phyloP scores from a whole-genome alignment of 2,797 vertebrate genomes.

The Dendrocincla fuliginosa region DNA sequence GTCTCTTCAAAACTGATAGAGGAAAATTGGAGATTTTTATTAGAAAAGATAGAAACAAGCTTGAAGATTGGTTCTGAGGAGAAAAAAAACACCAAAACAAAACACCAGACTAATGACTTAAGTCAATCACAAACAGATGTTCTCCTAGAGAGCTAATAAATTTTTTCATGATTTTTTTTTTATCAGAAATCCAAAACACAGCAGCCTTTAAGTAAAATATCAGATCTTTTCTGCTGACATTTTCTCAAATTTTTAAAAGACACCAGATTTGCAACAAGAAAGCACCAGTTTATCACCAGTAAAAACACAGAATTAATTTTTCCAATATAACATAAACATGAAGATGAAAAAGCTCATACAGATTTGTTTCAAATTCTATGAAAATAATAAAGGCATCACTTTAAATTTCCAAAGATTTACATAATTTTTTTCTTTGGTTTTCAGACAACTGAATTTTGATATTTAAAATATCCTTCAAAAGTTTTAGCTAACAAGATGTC shows the following conservation, averaged over 20 bases:
- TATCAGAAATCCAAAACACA: constrained; percentile 33
- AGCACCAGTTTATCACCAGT: neutral
- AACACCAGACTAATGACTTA: constrained; percentile 49
- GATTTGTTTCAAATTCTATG: neutral
- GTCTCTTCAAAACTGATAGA: neutral
- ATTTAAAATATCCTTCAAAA: neutral
- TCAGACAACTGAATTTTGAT: neutral
- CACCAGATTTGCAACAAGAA: neutral
- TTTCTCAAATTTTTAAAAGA: neutral
- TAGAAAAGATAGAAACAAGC: neutral
- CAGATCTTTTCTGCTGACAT: neutral
- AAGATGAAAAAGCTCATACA: neutral
- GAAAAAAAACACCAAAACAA: neutral
- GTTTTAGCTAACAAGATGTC: neutral
- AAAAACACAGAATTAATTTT: neutral
- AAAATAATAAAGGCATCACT: neutral
- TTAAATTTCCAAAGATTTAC: neutral
- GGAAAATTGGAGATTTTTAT: neutral
- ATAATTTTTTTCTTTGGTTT: neutral
- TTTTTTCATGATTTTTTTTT: neutral
- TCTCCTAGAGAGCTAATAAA: constrained; percentile 41
- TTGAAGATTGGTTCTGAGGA: neutral
- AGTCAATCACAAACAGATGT: constrained; percentile 65
- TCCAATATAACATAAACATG: neutral
- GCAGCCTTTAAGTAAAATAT: neutral